Base-by-base conservation (phyloP, 2,888 invertebrate species). In the Copidosoma aretas region DNA sequence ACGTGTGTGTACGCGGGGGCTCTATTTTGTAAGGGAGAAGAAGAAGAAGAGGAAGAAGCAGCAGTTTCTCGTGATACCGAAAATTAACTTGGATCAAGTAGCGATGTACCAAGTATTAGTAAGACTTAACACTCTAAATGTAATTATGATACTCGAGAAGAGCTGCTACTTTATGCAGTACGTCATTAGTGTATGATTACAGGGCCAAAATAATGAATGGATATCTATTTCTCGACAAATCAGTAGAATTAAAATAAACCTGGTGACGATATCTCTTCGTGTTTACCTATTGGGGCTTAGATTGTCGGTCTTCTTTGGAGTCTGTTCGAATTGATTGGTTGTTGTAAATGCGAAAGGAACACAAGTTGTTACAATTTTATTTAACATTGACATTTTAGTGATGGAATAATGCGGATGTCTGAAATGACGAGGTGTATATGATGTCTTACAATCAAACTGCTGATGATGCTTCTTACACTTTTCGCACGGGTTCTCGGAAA, bases 231-330 rank as follows among this genome's bases (percentile, higher is more conserved):
- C 60, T 68, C 60, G 41, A 60, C 60, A 51, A 21, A 24, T 68
- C 61, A 63, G 41, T 60, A 53, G 39, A 53, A 58, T 25, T 60
- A 68, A 5, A 60, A 57, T 43, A 60, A 60, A 41, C 68, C 60
- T 60, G 60, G 64, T 43, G 21, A 25, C 51, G 25, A 59, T 67
- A 21, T 25, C 22, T 46, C 24, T 24, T 8, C 60, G 58, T 57
- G 21, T 67, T 67, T 70, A 70, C 67, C 70, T 70, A 70, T 54
- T 32, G 8, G 32, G 32, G 46, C 57, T 70, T 70, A 70, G 60
- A 67, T 24, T 52, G 70, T 67, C 61, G 60, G 67, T 49, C 70
- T 70, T 70, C 70, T 70, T 60, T 60, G 64, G 46, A 43, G 39
- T 67, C 70, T 70, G 70, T 70, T 67, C 56, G 56, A 54, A 60